A percentile compares a stretch with the other conserved stretches of the same genome.
Conservation (phyloP, 2,113 vertebrate genomes). For the Nycticorax nycticorax region DNA sequence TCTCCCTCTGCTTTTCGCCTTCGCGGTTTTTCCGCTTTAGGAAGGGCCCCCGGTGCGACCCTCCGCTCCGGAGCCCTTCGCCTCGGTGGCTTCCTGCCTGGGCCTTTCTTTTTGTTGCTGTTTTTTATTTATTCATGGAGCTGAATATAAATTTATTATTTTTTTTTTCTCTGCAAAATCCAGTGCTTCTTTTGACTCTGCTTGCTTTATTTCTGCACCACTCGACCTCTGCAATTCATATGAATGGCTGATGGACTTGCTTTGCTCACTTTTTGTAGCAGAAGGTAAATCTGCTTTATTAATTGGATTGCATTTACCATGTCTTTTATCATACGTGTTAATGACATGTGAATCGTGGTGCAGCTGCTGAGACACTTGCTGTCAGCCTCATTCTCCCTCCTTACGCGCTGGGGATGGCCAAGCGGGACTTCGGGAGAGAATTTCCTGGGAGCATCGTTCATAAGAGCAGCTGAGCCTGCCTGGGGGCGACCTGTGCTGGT, state of each 20-base stretch:
- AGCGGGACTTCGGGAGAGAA: background rate
- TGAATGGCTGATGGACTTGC: background rate
- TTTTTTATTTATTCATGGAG: background rate
- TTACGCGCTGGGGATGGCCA: background rate
- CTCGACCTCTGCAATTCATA: background rate
- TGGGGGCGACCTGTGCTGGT: background rate
- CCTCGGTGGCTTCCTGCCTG: background rate
- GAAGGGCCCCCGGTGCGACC: too few relatives aligned
- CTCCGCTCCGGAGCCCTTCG: too few relatives aligned
- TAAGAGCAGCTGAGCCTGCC: background rate
- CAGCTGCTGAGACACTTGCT: background rate
- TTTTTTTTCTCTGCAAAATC: background rate
- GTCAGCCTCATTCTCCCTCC: background rate
- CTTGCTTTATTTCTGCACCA: background rate
- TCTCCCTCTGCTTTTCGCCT: too few relatives aligned
- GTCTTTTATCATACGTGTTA: background rate
- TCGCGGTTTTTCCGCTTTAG: too few relatives aligned
- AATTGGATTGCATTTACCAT: background rate
- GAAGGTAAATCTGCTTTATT: background rate
- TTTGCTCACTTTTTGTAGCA: background rate
- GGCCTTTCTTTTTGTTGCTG: background rate
- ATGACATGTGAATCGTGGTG: background rate
- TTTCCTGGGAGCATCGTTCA: background rate
- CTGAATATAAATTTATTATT: background rate
- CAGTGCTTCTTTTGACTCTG: background rate